Base-by-base conservation (phyloP, 2,797 vertebrate genomes). In the Zalophus californianus region DNA sequence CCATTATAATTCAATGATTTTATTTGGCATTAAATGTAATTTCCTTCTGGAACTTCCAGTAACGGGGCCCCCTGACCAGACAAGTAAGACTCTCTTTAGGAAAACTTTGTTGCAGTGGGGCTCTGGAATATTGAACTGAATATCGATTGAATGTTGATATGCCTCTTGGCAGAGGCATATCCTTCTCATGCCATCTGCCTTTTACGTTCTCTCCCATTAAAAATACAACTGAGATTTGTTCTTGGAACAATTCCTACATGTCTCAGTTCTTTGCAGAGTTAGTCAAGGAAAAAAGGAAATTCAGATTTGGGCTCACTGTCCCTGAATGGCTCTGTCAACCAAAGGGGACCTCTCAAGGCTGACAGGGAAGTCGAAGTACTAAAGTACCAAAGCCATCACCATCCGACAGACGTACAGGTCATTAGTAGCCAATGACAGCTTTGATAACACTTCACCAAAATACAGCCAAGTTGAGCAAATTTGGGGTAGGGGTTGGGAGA, bases 151-250 rank as follows among this genome's bases (percentile, higher is more conserved):
- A 38, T 38, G 4, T 38, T 38, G 38, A 38, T 38, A 38, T 38
- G 38, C 38, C 27, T 80, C 8, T 84, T 32, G 32, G 77, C 23
- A 72, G 60, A 62, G 25, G 68, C 10, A 21, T 1, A 1, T 44
- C 15, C 20, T 87, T 68, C 58, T 85, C 54, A 35, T 23, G 54
- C 4, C 44, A 72, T 29, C n/a, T 62, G 25, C 27, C 4, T 88
- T 66, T 86, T 8, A 64, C 35, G 86, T 80, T 73, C 13, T 90
- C 15, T 91, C n/a, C 72, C 38, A 83, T 58, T 60, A 84, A 94
- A 84, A 97, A 77, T 16, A 52, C 85, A 80, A 32, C 29, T 58
- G 38, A 86, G 35, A 86, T 91, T 90, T 41, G 21, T 80, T 90
- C 44, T 94, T 85, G 21, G 50, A 84, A 48, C 4, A 78, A 32